Evolutionary conservation across 2,113 vertebrate species (phyloP).

Genomic region (Bostrychus sinensis): DNA sequence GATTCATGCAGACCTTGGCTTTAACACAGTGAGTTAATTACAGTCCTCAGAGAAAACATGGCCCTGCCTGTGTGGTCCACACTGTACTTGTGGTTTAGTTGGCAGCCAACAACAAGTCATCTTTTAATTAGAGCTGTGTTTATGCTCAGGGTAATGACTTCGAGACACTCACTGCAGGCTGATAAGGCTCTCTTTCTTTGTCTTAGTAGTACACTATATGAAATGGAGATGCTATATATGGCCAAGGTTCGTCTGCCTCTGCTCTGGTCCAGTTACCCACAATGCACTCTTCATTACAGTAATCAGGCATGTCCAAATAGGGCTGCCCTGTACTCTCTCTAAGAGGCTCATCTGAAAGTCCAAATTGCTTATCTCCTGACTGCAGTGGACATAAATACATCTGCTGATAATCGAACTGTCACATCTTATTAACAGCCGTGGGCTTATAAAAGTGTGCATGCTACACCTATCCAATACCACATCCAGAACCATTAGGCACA

Average conservation of each 20-base stretch:
- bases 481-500: slow-evolving; percentile 49
- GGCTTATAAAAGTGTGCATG: slow-evolving; percentile 37
- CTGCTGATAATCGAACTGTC: slow-evolving; percentile 66
- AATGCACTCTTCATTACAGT: slow-evolving; percentile 36
- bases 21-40: slow-evolving; percentile 54
- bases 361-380: slow-evolving; percentile 59
- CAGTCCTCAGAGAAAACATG: slow-evolving; percentile 45
- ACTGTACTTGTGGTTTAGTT: slow-evolving; percentile 65
- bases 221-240: slow-evolving; percentile 61
- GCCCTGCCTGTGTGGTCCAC: slow-evolving; percentile 70
- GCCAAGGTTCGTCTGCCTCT: slow-evolving; percentile 37
- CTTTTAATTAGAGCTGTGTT: slow-evolving; percentile 74
- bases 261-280: slow-evolving; percentile 44
- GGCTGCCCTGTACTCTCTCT: slow-evolving; percentile 48
- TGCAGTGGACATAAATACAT: slow-evolving; percentile 53
- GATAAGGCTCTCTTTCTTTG: slow-evolving; percentile 44
- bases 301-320: slow-evolving; percentile 63
- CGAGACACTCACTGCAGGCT: slow-evolving; percentile 32
- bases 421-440: slow-evolving; percentile 60
- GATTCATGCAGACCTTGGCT: slow-evolving; percentile 29
- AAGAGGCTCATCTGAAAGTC: slow-evolving; percentile 53
- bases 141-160: slow-evolving; percentile 62
- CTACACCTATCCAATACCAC: slow-evolving; percentile 36
- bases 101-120: slow-evolving; percentile 67
- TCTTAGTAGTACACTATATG: slow-evolving; percentile 21